Evolutionary conservation across 2,797 vertebrate species (phyloP).

Genomic region (Coccyzus lansbergi): DNA sequence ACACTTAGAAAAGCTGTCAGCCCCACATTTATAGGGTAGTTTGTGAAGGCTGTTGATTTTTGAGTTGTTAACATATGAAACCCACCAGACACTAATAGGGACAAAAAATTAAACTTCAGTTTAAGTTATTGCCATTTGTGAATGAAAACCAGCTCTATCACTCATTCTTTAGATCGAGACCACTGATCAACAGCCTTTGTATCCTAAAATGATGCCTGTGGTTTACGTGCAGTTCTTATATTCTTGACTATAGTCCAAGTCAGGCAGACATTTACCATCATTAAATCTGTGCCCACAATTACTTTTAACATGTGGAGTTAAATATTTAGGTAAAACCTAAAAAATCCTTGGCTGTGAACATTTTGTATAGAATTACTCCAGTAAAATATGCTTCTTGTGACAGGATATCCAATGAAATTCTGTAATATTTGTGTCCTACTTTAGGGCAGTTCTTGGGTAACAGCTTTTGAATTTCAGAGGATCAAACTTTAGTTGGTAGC

Average conservation of each 20-base stretch:
- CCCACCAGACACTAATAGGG: neutral
- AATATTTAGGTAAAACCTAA: neutral
- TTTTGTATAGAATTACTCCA: neutral
- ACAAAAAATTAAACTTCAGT: neutral
- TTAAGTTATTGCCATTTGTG: neutral
- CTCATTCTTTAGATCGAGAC: neutral
- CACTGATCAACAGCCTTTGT: neutral
- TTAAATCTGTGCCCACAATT: neutral
- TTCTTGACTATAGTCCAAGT: neutral
- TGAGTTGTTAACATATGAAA: neutral
- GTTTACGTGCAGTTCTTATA: neutral
- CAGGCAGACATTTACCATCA: neutral
- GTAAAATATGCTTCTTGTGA: neutral
- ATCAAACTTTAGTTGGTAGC: neutral
- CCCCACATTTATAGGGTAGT: neutral
- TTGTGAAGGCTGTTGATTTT: neutral
- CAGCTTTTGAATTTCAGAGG: constrained; percentile 4
- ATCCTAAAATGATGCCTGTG: neutral
- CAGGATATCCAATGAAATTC: neutral
- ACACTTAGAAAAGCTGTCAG: neutral
- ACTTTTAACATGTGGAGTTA: neutral
- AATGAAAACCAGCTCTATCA: neutral
- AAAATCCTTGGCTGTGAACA: neutral
- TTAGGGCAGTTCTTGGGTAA: neutral
- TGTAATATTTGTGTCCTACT: neutral